A percentile compares a stretch with the other conserved stretches of the same genome.
These are phyloP conservation scores for Trachops cirrhosus DNA, from an alignment of 2,797 vertebrate genomes.

Conservation along the genomic window DNA sequence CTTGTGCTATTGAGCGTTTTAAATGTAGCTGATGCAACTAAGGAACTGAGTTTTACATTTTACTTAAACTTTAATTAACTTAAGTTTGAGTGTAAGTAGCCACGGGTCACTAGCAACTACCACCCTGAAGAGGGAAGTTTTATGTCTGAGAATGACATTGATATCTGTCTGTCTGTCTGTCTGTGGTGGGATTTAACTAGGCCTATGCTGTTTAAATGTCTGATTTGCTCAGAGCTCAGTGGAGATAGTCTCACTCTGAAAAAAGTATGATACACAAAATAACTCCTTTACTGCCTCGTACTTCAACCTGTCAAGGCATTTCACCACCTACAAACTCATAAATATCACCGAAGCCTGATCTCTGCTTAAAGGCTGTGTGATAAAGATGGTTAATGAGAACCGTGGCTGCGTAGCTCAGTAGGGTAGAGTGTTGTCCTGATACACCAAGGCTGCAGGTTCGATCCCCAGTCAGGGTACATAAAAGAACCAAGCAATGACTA, in stretches of 20 bases:
- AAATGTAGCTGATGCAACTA: neutral
- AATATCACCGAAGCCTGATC: neutral
- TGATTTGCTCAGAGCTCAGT: neutral
- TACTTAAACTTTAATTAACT: neutral
- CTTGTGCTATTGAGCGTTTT: accelerated
- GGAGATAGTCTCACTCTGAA: neutral
- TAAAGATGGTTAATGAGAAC: neutral
- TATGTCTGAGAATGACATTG: neutral
- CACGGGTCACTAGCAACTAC: neutral
- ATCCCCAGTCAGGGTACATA: too few relatives aligned
- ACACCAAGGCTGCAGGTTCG: too few relatives aligned
- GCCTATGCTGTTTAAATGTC: neutral
- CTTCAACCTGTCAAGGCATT: neutral
- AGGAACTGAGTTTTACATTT: neutral
- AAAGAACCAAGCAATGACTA: too few relatives aligned
- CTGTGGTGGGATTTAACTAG: neutral
- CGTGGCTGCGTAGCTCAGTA: too few relatives aligned
- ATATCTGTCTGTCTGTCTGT: neutral
- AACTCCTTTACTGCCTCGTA: neutral
- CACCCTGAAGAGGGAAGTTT: neutral
- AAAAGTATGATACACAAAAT: neutral
- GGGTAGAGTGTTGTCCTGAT: too few relatives aligned
- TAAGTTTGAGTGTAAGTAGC: neutral
- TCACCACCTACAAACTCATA: neutral
- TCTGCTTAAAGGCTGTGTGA: neutral